These are phyloP conservation scores for Paedocypris micromegethes DNA, from an alignment of 2,797 vertebrate species.

Conservation along the genomic window DNA sequence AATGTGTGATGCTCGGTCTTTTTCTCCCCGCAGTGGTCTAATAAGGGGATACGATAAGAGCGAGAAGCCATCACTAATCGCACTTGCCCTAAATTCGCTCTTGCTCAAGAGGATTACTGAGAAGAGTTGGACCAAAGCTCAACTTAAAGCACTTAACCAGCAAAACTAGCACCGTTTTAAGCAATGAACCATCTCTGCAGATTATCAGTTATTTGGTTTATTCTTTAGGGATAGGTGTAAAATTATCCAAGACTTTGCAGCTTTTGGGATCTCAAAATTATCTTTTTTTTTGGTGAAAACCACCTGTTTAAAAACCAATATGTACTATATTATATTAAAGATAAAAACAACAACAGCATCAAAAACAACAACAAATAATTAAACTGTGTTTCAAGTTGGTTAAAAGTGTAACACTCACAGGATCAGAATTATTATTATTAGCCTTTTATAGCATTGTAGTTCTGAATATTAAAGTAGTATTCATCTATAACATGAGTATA, in stretches of 20 bases:
- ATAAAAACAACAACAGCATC: background rate
- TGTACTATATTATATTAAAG: background rate
- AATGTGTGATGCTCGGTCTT: constrained; percentile 8
- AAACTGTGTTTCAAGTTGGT: background rate
- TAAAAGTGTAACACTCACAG: too few species aligned
- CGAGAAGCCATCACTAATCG: constrained; percentile 69
- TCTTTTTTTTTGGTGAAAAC: too few species aligned
- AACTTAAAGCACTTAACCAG: constrained; percentile 39
- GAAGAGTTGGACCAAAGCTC: constrained; percentile 35
- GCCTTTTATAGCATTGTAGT: too few species aligned
- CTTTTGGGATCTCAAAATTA: background rate
- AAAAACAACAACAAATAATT: background rate
- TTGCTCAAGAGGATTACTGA: constrained; percentile 67
- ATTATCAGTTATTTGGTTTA: background rate
- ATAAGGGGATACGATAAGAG: constrained; percentile 60
- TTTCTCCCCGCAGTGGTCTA: constrained; percentile 22
- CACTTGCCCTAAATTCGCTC: constrained; percentile 74
- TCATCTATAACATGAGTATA: too few species aligned
- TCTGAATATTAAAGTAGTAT: too few species aligned
- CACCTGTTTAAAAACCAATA: background rate
- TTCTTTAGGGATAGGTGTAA: background rate
- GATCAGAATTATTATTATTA: too few species aligned
- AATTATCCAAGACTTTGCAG: constrained; percentile 2
- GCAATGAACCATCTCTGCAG: constrained; percentile 2
- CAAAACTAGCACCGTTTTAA: constrained; percentile 26